Percentiles rank a stretch among this genome's conserved stretches.
Evolutionary conservation across 1,140 invertebrate genomes (phyloP).

Genomic region (Drosophila neocordata): DNA sequence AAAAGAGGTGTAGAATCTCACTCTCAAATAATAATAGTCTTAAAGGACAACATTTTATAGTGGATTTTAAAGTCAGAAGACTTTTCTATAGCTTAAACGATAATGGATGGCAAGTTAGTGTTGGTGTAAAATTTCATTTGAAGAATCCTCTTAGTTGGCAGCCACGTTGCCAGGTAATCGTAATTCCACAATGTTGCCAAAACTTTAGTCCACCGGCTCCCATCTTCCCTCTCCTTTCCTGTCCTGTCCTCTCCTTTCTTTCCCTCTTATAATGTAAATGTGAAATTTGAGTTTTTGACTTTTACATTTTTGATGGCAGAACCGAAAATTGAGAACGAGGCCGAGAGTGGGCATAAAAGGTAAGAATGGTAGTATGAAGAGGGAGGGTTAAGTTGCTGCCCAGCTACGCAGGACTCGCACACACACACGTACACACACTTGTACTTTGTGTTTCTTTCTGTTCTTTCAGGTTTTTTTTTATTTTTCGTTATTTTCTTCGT

Average conservation of each 20-base stretch:
- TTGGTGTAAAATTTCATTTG: neutral
- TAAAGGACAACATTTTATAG: no score
- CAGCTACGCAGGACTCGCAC: neutral
- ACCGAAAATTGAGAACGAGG: constrained; percentile 5
- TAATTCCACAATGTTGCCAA: neutral
- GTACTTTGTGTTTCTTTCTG: constrained; percentile 3
- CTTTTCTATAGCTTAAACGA: neutral
- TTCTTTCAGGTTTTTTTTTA: neutral
- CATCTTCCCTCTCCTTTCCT: no score
- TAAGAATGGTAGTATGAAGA: neutral
- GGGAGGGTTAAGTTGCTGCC: neutral
- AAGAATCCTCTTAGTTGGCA: neutral
- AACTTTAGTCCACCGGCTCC: neutral
- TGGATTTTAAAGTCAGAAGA: neutral
- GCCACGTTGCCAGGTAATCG: neutral
- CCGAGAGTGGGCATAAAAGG: neutral
- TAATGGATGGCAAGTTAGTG: neutral
- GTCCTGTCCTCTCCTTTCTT: no score
- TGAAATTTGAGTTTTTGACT: constrained; percentile 13
- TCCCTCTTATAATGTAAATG: neutral
- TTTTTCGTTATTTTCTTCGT: constrained; percentile 22
- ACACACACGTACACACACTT: neutral
- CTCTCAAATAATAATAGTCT: no score
- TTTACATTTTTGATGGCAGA: constrained; percentile 10
- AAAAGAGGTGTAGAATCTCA: no score